Evolutionary conservation across 1,140 invertebrate genomes (phyloP).

Genomic region (Babylonia areolata): DNA sequence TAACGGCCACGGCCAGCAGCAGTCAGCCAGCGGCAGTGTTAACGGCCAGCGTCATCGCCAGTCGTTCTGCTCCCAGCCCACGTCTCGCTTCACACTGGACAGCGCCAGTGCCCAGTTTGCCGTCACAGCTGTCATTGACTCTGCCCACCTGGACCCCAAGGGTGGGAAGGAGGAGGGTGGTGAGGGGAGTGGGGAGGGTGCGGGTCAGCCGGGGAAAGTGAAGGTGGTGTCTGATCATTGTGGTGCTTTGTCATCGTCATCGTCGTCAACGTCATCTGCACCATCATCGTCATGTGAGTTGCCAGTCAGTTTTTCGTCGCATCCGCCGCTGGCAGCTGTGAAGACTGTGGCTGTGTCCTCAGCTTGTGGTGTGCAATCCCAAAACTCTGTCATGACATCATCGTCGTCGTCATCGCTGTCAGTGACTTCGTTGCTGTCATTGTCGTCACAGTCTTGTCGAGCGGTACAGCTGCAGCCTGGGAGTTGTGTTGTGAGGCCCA

Average conservation of each 20-base stretch:
- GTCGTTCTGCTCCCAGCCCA: constrained; percentile 73
- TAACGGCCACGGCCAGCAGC: constrained; percentile 18
- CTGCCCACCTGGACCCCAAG: constrained; percentile 61
- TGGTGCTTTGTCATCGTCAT: not conserved
- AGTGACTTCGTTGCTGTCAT: too few relatives aligned
- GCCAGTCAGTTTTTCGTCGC: constrained; percentile 33
- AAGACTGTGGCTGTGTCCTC: not conserved
- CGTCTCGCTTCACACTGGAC: constrained; percentile 75
- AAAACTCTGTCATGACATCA: not conserved
- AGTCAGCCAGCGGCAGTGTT: constrained; percentile 24
- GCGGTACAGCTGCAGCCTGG: too few relatives aligned
- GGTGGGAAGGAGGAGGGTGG: constrained; percentile 26
- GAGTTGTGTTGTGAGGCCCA: too few relatives aligned
- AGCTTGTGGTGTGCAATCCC: too few relatives aligned
- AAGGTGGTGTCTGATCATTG: not conserved
- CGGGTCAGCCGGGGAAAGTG: not conserved
- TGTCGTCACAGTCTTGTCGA: too few relatives aligned
- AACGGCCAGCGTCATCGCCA: constrained; percentile 60
- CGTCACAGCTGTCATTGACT: constrained; percentile 73
- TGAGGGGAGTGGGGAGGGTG: constrained; percentile 6
- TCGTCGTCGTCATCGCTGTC: not conserved
- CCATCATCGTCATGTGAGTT: constrained; percentile 18
- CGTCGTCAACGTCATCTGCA: constrained; percentile 39
- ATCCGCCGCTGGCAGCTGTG: constrained; percentile 38
- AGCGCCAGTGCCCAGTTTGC: constrained; percentile 76